These are phyloP conservation scores for Podiceps cristatus DNA, from an alignment of 2,113 vertebrate genomes.

Conservation along the genomic window DNA sequence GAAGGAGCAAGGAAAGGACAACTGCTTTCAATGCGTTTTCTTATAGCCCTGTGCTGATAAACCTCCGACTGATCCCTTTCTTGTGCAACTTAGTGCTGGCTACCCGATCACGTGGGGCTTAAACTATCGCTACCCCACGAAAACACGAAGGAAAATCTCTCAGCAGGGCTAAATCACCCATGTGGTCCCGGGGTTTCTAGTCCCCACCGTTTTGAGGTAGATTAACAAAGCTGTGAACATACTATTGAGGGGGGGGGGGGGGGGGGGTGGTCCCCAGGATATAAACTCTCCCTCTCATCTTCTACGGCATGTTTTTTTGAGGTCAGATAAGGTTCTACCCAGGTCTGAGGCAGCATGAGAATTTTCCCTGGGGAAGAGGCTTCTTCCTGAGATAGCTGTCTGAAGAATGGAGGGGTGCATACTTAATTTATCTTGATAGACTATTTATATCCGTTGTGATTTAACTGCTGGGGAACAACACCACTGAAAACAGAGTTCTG, in stretches of 20 bases:
- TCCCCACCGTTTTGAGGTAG: not conserved
- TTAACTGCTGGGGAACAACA: not conserved
- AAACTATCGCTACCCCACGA: not conserved
- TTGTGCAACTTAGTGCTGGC: not conserved
- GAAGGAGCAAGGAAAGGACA: not conserved
- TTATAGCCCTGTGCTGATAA: not conserved
- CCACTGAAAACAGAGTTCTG: not conserved
- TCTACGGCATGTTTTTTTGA: not conserved
- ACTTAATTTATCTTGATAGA: not conserved
- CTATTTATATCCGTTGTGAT: not conserved
- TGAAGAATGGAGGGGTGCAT: not conserved
- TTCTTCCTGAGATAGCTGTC: not conserved
- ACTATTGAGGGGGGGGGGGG: not conserved
- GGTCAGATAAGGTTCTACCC: not conserved
- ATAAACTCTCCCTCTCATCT: not conserved
- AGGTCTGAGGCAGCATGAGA: not conserved
- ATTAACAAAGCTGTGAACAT: not conserved
- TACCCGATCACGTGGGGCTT: not conserved
- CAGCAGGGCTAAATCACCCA: not conserved
- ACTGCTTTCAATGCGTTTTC: not conserved
- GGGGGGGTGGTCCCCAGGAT: no score
- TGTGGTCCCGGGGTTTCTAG: rapidly evolving
- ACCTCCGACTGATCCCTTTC: not conserved
- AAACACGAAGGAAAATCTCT: not conserved
- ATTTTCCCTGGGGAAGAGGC: not conserved